Conservation (phyloP, 2,113 vertebrate species). For the Amphiprion ocellaris region DNA sequence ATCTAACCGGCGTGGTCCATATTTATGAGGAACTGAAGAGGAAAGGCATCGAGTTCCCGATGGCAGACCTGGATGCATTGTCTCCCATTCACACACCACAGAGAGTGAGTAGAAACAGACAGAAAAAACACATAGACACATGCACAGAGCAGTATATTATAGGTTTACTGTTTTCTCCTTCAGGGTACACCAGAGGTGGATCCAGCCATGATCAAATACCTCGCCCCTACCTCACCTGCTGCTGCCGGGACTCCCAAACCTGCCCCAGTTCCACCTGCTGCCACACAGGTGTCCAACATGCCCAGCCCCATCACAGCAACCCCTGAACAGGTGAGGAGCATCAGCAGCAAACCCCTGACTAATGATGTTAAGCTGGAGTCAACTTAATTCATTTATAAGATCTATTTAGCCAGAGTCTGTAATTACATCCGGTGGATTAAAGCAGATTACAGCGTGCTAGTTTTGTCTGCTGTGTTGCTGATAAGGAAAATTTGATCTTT, state of each 20-base stretch:
- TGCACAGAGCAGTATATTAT: not conserved
- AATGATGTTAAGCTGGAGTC: not conserved
- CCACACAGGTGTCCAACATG: conserved; percentile 66
- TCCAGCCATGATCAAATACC: conserved; percentile 91
- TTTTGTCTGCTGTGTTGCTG: not conserved
- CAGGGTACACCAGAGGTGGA: conserved; percentile 96
- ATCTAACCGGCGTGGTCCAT: conserved; percentile 97
- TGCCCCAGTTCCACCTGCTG: conserved; percentile 19
- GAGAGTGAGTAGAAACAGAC: conserved; percentile 82
- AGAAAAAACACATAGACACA: not conserved
- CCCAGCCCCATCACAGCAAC: conserved; percentile 91
- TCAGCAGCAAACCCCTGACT: not conserved
- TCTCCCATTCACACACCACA: conserved; percentile 99
- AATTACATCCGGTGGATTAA: not conserved
- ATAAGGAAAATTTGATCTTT: conserved; percentile 10
- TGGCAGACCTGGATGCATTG: conserved; percentile 95
- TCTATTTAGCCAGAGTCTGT: no score
- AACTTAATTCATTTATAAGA: not conserved
- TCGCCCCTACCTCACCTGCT: conserved; percentile 74
- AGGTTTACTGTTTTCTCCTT: not conserved
- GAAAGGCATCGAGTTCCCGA: conserved; percentile 97
- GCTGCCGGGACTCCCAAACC: conserved; percentile 51
- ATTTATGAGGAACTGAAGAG: conserved; percentile 99
- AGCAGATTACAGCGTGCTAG: not conserved
- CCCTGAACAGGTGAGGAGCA: conserved; percentile 91